Conservation (phyloP, 2,113 vertebrate species). For the Ameiurus melas region DNA sequence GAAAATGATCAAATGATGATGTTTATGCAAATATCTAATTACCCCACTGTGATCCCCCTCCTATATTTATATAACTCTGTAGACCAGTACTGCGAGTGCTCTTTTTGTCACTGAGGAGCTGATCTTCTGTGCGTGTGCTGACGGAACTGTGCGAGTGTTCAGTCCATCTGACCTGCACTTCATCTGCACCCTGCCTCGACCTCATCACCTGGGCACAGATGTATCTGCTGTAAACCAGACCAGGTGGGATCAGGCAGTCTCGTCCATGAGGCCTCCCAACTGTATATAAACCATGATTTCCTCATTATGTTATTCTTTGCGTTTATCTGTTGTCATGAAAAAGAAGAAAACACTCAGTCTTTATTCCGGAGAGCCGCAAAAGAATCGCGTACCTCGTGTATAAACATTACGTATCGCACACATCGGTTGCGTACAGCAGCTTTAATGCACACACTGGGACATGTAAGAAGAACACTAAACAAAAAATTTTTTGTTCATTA, state of each 20-base stretch:
- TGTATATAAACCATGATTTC: neutral
- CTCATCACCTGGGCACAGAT: constrained; percentile 87
- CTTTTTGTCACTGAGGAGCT: constrained; percentile 90
- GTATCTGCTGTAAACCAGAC: constrained; percentile 82
- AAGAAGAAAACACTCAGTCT: neutral
- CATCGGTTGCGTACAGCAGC: neutral
- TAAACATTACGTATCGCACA: neutral
- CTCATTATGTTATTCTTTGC: neutral
- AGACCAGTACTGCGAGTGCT: constrained; percentile 89
- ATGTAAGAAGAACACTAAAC: neutral
- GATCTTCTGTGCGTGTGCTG: constrained; percentile 97
- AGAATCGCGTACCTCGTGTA: neutral
- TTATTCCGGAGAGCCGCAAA: neutral
- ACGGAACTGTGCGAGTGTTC: constrained; percentile 90
- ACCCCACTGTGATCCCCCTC: constrained; percentile 54
- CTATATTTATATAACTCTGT: neutral
- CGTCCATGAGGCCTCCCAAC: too few relatives aligned
- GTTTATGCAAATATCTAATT: neutral
- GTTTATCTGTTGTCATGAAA: neutral
- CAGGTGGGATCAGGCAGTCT: constrained; percentile 73
- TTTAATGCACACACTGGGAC: neutral
- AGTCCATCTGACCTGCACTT: constrained; percentile 91
- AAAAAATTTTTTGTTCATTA: too few relatives aligned
- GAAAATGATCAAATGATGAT: neutral
- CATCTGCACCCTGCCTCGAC: constrained; percentile 89